phyloP scores from a whole-genome alignment of 2,113 vertebrate genomes.

The Cyphomyrus discorhynchus region DNA sequence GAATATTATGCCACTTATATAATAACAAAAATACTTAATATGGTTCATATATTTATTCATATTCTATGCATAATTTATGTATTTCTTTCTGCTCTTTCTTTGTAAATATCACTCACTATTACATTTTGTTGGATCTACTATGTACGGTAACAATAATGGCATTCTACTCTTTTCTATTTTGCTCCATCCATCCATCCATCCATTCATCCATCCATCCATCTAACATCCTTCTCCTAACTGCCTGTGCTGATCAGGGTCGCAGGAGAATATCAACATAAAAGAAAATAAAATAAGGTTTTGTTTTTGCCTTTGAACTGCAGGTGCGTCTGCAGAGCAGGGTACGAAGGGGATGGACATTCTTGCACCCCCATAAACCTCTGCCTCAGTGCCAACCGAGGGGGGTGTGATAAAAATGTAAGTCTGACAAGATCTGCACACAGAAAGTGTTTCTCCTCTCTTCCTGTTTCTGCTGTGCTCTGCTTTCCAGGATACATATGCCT shows the following conservation, averaged over 20 bases:
- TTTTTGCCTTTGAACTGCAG: constrained; percentile 34
- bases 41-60: neutral
- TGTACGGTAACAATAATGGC: neutral
- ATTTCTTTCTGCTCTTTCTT: neutral
- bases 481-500: neutral
- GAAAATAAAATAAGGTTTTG: neutral
- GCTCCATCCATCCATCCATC: neutral
- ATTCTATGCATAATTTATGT: neutral
- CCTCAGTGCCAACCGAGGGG: constrained; percentile 60
- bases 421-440: too few relatives aligned
- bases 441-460: neutral
- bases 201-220: neutral
- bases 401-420: constrained; percentile 81
- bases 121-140: neutral
- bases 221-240: neutral
- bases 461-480: neutral
- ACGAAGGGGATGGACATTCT: constrained; percentile 80
- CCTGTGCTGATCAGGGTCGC: neutral
- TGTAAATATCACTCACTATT: neutral
- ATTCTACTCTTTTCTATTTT: neutral
- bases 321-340: constrained; percentile 58
- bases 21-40: neutral
- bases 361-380: constrained; percentile 75
- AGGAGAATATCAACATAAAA: neutral
- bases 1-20: neutral